These are phyloP conservation scores for Lichenostomus cassidix DNA, from an alignment of 2,113 vertebrate species.

Conservation along the genomic window DNA sequence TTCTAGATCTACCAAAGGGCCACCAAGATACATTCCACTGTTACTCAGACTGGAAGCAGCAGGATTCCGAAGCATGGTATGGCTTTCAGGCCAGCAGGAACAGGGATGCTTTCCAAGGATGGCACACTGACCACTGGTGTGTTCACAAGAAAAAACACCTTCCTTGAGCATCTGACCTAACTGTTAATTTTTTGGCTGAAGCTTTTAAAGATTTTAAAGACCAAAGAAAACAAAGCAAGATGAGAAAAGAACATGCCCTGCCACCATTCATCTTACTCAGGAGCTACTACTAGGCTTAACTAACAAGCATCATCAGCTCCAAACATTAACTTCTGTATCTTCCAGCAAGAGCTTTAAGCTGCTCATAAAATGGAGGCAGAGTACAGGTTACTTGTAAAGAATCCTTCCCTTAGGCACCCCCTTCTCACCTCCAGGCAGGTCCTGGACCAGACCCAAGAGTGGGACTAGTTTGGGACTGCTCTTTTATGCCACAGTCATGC, in stretches of 20 bases:
- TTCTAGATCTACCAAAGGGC: neutral
- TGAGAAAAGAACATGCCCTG: neutral
- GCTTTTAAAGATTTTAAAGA: neutral
- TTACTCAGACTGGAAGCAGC: neutral
- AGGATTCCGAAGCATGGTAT: neutral
- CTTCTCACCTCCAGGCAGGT: neutral
- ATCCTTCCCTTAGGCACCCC: neutral
- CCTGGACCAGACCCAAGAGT: neutral
- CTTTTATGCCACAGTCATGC: neutral
- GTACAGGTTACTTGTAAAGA: neutral
- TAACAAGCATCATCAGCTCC: neutral
- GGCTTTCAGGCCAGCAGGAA: neutral
- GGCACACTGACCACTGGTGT: neutral
- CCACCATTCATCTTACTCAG: neutral
- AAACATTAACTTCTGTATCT: neutral
- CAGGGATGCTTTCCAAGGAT: neutral
- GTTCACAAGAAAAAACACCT: neutral
- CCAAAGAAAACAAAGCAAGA: neutral
- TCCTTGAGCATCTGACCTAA: neutral
- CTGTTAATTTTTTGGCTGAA: neutral
- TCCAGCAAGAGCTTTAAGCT: neutral
- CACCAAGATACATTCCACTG: accelerated
- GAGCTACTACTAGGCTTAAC: neutral
- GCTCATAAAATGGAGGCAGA: neutral
- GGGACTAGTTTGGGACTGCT: neutral